Conservation (phyloP, 2,113 vertebrate genomes). For the Lepisosteus osseus region DNA sequence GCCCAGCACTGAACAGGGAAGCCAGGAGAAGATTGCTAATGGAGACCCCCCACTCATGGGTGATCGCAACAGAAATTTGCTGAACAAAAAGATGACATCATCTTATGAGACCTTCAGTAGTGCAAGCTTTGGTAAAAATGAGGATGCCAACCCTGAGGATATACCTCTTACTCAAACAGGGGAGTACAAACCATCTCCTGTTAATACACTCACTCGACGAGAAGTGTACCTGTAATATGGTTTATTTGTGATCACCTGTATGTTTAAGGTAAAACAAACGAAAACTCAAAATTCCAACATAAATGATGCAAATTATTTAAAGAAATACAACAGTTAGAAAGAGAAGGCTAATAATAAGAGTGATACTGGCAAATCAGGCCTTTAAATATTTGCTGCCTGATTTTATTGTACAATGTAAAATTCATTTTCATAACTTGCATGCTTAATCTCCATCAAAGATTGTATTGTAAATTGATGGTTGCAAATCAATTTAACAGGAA, state of each 20-base stretch:
- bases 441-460: constrained; percentile 65
- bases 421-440: constrained; percentile 88
- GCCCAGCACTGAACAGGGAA: constrained; percentile 85
- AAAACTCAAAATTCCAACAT: constrained; percentile 32
- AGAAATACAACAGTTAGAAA: constrained; percentile 52
- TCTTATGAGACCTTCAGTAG: constrained; percentile 90
- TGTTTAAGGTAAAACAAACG: constrained; percentile 27
- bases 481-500: constrained; percentile 64
- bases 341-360: constrained; percentile 79
- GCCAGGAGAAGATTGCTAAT: constrained; percentile 92
- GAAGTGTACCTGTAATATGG: constrained; percentile 95
- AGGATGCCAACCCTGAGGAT: constrained; percentile 86
- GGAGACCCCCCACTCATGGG: constrained; percentile 93
- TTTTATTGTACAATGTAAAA: constrained; percentile 84
- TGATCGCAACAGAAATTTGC: constrained; percentile 97
- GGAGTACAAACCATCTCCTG: constrained; percentile 96
- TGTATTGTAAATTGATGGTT: constrained; percentile 67
- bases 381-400: constrained; percentile 79
- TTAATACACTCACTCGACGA: constrained; percentile 93
- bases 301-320: constrained; percentile 41
- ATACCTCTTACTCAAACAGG: constrained; percentile 93
- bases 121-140: constrained; percentile 82
- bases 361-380: constrained; percentile 81
- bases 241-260: constrained; percentile 39
- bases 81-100: constrained; percentile 96